Evolutionary conservation across 1,140 invertebrate genomes (phyloP).

Genomic region (Littorina saxatilis): DNA sequence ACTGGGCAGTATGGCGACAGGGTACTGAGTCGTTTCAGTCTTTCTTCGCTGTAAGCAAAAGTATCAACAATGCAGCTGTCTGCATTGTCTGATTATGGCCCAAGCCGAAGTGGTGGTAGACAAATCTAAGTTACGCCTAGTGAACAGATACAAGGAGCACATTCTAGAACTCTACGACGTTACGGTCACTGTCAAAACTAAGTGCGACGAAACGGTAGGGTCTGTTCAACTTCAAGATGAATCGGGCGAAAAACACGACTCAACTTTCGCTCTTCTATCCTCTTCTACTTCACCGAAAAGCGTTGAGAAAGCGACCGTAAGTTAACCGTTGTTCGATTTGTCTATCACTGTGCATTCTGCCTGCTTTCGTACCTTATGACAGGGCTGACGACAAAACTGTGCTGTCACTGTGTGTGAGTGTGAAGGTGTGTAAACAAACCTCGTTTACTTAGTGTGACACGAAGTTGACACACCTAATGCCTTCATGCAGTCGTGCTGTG

Average conservation of each 20-base stretch:
- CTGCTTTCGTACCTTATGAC: background rate
- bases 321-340: background rate
- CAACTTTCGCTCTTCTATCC: constrained; percentile 32
- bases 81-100: constrained; percentile 30
- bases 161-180: constrained; percentile 19
- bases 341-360: background rate
- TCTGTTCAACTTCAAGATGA: background rate
- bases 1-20: background rate
- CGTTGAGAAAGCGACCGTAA: constrained; percentile 35
- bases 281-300: constrained; percentile 29
- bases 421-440: too few species aligned
- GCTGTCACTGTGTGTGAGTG: background rate
- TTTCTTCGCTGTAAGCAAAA: background rate
- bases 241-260: background rate
- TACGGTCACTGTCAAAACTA: background rate
- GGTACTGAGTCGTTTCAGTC: too few species aligned
- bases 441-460: too few species aligned
- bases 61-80: background rate
- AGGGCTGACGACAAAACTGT: background rate
- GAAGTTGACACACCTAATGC: too few species aligned
- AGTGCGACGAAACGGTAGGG: too few species aligned
- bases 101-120: constrained; percentile 23
- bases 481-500: too few species aligned
- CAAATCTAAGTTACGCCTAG: constrained; percentile 11
- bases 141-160: constrained; percentile 23